Conservation (phyloP, 1,140 invertebrate genomes). For the Lepidurus packardi region DNA sequence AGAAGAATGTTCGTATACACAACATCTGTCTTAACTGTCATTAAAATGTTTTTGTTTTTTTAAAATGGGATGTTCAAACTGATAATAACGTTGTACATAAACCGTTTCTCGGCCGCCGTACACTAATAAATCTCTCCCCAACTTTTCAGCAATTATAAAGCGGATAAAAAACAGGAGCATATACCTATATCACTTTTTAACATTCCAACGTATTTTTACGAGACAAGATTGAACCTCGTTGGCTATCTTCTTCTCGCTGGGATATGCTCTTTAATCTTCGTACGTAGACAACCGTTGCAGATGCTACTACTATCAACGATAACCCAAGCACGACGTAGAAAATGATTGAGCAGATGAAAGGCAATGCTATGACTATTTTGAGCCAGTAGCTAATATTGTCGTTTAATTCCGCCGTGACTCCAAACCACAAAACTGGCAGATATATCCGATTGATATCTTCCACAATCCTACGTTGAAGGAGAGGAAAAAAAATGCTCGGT, state of each 20-base stretch:
- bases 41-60: background rate
- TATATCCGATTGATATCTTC: constrained; percentile 4
- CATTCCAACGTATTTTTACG: background rate
- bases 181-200: background rate
- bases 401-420: constrained; percentile 28
- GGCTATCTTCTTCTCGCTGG: background rate
- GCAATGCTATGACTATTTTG: constrained; percentile 24
- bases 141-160: background rate
- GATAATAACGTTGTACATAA: background rate
- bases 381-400: constrained; percentile 27
- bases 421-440: constrained; percentile 31
- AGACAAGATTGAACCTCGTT: background rate
- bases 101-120: background rate
- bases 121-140: background rate
- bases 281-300: background rate
- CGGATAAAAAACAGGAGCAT: background rate
- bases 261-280: background rate
- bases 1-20: background rate
- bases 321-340: constrained; percentile 26
- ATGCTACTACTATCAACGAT: background rate
- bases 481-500: background rate
- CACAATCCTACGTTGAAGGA: constrained; percentile 9
- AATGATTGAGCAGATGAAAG: constrained; percentile 1
- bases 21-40: background rate
- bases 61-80: background rate